Evolutionary conservation across 2,888 invertebrate genomes (phyloP).

Genomic region (Eurytoma californica): DNA sequence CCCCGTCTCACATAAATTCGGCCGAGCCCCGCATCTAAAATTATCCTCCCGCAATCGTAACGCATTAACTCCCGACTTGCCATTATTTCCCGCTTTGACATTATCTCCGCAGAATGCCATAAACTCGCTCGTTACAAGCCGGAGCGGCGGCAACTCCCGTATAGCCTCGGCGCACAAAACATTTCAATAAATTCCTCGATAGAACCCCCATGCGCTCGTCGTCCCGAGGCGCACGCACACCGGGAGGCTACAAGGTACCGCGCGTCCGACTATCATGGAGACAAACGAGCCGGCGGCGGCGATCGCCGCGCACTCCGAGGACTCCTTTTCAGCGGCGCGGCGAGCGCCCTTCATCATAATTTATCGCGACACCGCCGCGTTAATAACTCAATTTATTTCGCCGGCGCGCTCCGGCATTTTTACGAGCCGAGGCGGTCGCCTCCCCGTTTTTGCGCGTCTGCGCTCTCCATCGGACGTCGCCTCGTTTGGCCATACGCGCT

Average conservation of each 20-base stretch:
- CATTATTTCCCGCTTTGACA: conserved; percentile 46
- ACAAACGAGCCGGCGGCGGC: conserved; percentile 74
- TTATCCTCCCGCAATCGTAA: conserved; percentile 3
- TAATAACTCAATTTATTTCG: conserved; percentile 75
- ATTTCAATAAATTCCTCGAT: conserved; percentile 54
- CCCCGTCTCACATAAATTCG: conserved; percentile 6
- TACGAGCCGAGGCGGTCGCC: conserved; percentile 37
- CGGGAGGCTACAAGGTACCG: not conserved
- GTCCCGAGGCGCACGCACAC: not conserved
- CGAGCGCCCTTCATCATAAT: conserved; percentile 72
- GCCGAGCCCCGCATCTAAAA: conserved; percentile 8
- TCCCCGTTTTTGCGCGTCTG: not conserved
- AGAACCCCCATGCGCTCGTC: conserved; percentile 31
- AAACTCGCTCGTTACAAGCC: conserved; percentile 43
- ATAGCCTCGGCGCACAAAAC: conserved; percentile 29
- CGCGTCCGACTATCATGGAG: conserved; percentile 66
- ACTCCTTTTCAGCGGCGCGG: conserved; percentile 69
- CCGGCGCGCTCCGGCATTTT: conserved; percentile 37
- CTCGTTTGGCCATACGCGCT: conserved; percentile 33
- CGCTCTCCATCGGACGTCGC: conserved; percentile 1
- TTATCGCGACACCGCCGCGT: conserved; percentile 74
- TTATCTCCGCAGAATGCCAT: conserved; percentile 43
- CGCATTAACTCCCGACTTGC: conserved; percentile 12
- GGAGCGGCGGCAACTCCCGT: not conserved
- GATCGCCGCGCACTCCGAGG: conserved; percentile 70